Percentiles rank a stretch among this genome's conserved stretches.
These are phyloP conservation scores for Nyctalus aviator DNA, from an alignment of 2,797 vertebrate genomes.

Conservation along the genomic window DNA sequence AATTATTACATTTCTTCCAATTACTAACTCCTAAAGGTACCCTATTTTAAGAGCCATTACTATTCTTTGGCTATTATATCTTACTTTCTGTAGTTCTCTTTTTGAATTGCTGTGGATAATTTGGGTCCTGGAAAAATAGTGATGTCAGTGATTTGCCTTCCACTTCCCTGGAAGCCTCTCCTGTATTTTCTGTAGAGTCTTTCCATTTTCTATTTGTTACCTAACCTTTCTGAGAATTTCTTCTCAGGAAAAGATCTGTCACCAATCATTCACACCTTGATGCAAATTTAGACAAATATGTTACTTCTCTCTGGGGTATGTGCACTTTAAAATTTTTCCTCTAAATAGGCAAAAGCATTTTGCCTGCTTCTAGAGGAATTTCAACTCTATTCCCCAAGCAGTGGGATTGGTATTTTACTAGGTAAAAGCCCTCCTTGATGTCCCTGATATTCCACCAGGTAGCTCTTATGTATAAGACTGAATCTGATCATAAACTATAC, in stretches of 20 bases:
- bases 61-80: constrained; percentile 40
- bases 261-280: constrained; percentile 68
- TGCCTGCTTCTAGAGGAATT: constrained; percentile 57
- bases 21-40: neutral
- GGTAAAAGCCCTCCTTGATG: neutral
- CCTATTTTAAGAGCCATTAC: constrained; percentile 49
- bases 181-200: constrained; percentile 33
- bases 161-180: constrained; percentile 58
- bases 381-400: neutral
- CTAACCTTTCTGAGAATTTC: constrained; percentile 39
- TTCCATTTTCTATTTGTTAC: constrained; percentile 64
- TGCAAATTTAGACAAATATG: constrained; percentile 59
- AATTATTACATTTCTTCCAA: constrained; percentile 52
- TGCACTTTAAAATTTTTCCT: constrained; percentile 59
- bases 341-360: constrained; percentile 31
- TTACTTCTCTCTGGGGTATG: constrained; percentile 2
- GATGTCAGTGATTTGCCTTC: constrained; percentile 60
- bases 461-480: neutral
- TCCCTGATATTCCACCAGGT: neutral
- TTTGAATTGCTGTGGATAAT: constrained; percentile 59
- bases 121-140: constrained; percentile 63
- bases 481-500: neutral
- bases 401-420: neutral
- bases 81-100: constrained; percentile 60
- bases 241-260: constrained; percentile 71